Conservation (phyloP, 1,140 invertebrate genomes). For the Dryas iulia region DNA sequence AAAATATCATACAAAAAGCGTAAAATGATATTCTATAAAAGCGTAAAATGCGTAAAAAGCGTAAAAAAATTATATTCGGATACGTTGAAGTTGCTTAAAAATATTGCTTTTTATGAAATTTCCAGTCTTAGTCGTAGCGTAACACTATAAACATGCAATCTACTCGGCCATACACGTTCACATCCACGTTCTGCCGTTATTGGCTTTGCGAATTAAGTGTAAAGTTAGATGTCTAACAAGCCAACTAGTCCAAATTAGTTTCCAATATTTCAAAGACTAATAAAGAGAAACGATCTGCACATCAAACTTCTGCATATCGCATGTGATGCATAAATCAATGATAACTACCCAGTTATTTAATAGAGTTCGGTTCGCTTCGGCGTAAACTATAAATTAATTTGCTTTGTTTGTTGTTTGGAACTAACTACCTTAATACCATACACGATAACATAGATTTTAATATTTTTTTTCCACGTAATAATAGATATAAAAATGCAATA, state of each 20-base stretch:
- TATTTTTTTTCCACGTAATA: too few relatives aligned
- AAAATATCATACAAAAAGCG: not conserved
- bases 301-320: not conserved
- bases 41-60: too few relatives aligned
- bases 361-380: too few relatives aligned
- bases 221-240: not conserved
- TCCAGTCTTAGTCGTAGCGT: not conserved
- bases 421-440: too few relatives aligned
- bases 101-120: not conserved
- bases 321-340: not conserved
- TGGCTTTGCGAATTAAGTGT: not conserved
- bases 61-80: not conserved
- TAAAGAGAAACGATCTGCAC: not conserved
- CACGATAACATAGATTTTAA: too few relatives aligned
- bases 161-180: too few relatives aligned
- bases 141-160: not conserved
- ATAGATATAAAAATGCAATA: too few relatives aligned
- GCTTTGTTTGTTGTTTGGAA: too few relatives aligned
- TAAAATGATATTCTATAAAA: not conserved
- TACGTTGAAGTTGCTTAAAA: not conserved
- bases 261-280: not conserved
- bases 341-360: too few relatives aligned
- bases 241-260: not conserved
- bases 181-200: too few relatives aligned
- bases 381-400: not conserved